Conservation (phyloP, 2,113 vertebrate genomes). For the Ifrita kowaldi region DNA sequence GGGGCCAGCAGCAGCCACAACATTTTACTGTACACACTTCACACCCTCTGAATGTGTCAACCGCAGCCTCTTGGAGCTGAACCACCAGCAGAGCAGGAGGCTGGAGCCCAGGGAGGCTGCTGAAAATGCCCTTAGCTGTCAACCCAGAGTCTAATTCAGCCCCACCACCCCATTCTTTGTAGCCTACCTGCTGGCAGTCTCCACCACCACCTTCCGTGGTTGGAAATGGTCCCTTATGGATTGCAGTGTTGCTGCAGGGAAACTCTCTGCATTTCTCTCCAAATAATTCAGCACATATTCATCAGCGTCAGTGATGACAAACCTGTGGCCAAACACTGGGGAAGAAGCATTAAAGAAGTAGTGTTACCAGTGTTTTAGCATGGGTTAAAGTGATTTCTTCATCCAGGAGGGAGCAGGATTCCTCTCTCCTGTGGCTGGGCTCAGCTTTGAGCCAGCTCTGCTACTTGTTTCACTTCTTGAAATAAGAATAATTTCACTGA, state of each 20-base stretch:
- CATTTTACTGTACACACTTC: neutral
- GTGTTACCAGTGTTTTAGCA: neutral
- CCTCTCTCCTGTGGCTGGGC: neutral
- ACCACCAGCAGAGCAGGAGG: neutral
- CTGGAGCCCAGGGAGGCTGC: neutral
- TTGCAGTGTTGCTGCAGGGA: conserved; percentile 74
- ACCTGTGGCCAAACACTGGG: conserved; percentile 87
- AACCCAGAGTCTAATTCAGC: neutral
- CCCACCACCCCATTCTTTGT: neutral
- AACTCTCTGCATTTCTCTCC: conserved; percentile 75
- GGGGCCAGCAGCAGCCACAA: neutral
- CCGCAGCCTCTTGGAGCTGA: neutral
- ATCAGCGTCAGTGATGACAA: conserved; percentile 83
- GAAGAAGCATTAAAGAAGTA: neutral
- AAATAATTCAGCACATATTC: conserved; percentile 83
- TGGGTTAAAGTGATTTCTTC: neutral
- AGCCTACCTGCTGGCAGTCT: conserved; percentile 55
- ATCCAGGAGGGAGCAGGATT: neutral
- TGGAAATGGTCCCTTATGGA: conserved; percentile 70
- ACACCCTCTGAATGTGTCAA: neutral
- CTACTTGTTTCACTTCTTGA: neutral
- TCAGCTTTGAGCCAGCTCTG: neutral
- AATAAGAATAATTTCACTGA: neutral
- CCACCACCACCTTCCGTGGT: neutral
- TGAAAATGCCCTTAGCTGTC: neutral